phyloP scores from a whole-genome alignment of 1,140 invertebrate genomes.

The Gonatopus flavifemur region DNA sequence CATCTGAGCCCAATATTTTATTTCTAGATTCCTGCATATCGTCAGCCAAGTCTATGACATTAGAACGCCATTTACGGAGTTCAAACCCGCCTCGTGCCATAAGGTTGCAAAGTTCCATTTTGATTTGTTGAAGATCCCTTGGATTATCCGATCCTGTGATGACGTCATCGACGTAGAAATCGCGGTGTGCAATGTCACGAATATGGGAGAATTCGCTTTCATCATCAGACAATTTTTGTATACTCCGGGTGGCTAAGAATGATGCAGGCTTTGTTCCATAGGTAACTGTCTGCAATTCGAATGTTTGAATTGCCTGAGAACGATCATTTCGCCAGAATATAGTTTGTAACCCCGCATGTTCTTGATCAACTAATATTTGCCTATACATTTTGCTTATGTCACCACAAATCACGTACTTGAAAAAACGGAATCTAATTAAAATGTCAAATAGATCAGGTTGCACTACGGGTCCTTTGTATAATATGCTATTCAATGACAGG shows the following conservation, averaged over 20 bases:
- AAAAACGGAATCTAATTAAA: background rate
- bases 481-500: background rate
- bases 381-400: background rate
- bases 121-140: background rate
- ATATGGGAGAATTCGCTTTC: constrained; percentile 16
- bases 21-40: background rate
- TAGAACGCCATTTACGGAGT: constrained; percentile 15
- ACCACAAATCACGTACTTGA: background rate
- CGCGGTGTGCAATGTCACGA: constrained; percentile 11
- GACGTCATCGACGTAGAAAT: constrained; percentile 43
- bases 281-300: constrained; percentile 24
- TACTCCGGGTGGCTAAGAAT: constrained; percentile 28
- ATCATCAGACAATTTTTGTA: constrained; percentile 22
- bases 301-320: constrained; percentile 12
- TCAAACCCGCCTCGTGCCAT: constrained; percentile 2
- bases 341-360: constrained; percentile 30
- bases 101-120: background rate
- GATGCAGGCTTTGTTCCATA: no score
- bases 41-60: background rate
- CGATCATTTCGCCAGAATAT: constrained; percentile 40
- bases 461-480: background rate
- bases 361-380: constrained; percentile 13
- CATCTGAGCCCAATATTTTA: background rate
- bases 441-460: background rate
- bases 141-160: constrained; percentile 16